A percentile compares a stretch with the other conserved stretches of the same genome.
Evolutionary conservation across 2,113 vertebrate species (phyloP).

Genomic region (Meles meles): DNA sequence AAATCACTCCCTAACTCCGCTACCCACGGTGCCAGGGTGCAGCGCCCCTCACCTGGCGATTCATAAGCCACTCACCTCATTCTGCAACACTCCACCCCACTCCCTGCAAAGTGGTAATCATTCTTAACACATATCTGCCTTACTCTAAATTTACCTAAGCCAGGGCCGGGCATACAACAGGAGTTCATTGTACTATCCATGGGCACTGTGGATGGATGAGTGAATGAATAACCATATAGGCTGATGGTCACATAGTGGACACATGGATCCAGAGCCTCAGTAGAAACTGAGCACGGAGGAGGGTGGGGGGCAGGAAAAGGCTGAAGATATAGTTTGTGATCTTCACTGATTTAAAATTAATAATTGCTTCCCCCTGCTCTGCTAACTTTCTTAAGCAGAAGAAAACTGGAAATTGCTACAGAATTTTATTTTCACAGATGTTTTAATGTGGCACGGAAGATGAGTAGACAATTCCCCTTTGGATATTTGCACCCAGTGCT

Average conservation of each 20-base stretch:
- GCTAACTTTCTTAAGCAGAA: not conserved
- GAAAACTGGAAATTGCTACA: not conserved
- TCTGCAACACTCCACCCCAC: too few relatives aligned
- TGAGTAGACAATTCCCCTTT: not conserved
- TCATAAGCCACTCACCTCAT: not conserved
- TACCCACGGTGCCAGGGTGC: too few relatives aligned
- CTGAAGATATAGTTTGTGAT: not conserved
- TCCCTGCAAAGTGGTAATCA: not conserved
- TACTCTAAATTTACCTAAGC: not conserved
- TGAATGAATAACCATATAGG: not conserved
- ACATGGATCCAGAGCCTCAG: not conserved
- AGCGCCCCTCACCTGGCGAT: not conserved
- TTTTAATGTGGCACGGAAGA: constrained; percentile 6
- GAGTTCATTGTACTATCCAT: not conserved
- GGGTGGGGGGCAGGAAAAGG: not conserved
- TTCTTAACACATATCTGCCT: not conserved
- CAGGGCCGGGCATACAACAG: not conserved
- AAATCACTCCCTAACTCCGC: not conserved
- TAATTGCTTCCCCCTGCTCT: not conserved
- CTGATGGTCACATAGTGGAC: too few relatives aligned
- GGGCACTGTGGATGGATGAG: not conserved
- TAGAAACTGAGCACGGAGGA: not conserved
- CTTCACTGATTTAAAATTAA: not conserved
- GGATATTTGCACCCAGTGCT: not conserved
- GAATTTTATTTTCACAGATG: not conserved